A percentile compares a stretch with the other conserved stretches of the same genome.
Evolutionary conservation across 2,888 invertebrate genomes (phyloP).

Genomic region (Caradrina kadenii): DNA sequence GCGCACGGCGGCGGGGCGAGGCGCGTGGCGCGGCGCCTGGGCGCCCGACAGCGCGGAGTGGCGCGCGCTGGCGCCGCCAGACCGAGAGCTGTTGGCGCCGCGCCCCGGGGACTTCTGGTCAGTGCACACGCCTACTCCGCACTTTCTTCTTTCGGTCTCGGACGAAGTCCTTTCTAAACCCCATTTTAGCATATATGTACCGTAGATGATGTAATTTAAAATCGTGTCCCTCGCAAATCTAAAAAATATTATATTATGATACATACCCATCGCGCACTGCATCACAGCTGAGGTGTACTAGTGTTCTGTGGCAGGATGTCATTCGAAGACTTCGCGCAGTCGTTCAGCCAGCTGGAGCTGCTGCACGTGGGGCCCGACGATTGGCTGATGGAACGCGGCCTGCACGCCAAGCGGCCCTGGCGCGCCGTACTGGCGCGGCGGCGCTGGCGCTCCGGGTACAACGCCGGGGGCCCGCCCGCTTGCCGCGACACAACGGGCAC

Average conservation of each 20-base stretch:
- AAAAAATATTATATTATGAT: too few species aligned
- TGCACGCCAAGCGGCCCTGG: constrained; percentile 93
- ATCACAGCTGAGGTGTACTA: not conserved
- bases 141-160: too few species aligned
- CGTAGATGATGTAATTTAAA: too few species aligned
- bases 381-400: constrained; percentile 93
- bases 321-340: constrained; percentile 92
- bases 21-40: constrained; percentile 94
- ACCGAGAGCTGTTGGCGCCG: constrained; percentile 91
- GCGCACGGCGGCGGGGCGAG: constrained; percentile 86
- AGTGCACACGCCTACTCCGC: constrained; percentile 22
- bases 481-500: constrained; percentile 92
- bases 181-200: too few species aligned
- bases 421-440: constrained; percentile 92
- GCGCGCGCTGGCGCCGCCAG: constrained; percentile 91
- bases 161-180: too few species aligned
- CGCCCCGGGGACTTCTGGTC: constrained; percentile 81
- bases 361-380: constrained; percentile 95
- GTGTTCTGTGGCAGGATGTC: constrained; percentile 90
- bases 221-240: too few species aligned
- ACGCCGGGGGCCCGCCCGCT: constrained; percentile 93
- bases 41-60: constrained; percentile 93
- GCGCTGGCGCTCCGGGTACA: constrained; percentile 92
- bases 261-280: not conserved
- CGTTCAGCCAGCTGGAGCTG: constrained; percentile 93